phyloP scores from a whole-genome alignment of 2,888 invertebrate species.

The Tubulanus polymorphus region DNA sequence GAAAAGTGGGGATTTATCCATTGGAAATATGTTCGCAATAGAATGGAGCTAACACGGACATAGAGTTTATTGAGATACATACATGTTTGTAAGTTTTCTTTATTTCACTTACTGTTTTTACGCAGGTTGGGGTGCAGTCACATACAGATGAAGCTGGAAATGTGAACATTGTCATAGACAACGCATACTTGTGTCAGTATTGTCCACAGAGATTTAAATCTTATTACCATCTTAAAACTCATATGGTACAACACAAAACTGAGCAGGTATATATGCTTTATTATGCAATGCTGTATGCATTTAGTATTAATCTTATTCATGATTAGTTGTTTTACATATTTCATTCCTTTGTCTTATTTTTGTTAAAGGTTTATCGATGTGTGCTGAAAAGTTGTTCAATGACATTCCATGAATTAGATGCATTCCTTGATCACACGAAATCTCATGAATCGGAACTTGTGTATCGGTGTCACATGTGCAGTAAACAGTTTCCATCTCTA shows the following conservation, averaged over 20 bases:
- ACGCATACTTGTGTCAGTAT: slow-evolving; percentile 57
- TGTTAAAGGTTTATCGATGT: slow-evolving; percentile 61
- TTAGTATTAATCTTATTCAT: too few relatives aligned
- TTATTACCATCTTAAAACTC: slow-evolving; percentile 56
- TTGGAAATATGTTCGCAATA: too few relatives aligned
- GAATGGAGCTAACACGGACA: too few relatives aligned
- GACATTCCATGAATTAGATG: slow-evolving; percentile 63
- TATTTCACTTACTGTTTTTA: too few relatives aligned
- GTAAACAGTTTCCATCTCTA: slow-evolving; percentile 59
- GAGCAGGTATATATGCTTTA: slow-evolving; percentile 57
- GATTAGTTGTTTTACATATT: neutral
- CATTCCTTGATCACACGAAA: slow-evolving; percentile 63
- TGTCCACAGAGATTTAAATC: slow-evolving; percentile 54
- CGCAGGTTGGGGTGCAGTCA: too few relatives aligned
- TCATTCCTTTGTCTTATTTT: too few relatives aligned
- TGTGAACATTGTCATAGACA: slow-evolving; percentile 52
- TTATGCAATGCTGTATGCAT: neutral
- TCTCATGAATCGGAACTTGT: slow-evolving; percentile 57
- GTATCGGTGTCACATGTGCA: slow-evolving; percentile 65
- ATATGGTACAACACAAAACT: slow-evolving; percentile 56
- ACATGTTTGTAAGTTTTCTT: too few relatives aligned
- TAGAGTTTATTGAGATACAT: too few relatives aligned
- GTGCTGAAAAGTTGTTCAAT: slow-evolving; percentile 63
- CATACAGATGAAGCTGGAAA: slow-evolving; percentile 13
- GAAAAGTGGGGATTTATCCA: too few relatives aligned